A percentile compares a stretch with the other conserved stretches of the same genome.
Conservation (phyloP, 1,140 invertebrate genomes). For the Ceratina japonica region DNA sequence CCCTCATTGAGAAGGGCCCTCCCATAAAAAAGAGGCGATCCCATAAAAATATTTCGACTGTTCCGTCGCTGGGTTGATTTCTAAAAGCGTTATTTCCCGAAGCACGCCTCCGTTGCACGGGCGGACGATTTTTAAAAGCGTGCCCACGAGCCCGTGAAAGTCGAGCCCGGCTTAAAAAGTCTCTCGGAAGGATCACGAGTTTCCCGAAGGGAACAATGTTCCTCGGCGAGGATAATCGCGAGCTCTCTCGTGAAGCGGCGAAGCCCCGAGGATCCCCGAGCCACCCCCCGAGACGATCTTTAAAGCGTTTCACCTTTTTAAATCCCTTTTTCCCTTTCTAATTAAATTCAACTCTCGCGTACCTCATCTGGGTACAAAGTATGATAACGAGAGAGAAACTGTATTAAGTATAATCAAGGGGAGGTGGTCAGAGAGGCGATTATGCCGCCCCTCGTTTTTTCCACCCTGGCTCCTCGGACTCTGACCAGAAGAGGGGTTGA, state of each 20-base stretch:
- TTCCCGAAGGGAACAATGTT: not conserved
- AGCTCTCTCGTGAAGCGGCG: not conserved
- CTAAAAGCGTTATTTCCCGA: constrained; percentile 7
- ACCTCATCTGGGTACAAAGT: too few species aligned
- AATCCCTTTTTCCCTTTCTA: not conserved
- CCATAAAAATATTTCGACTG: constrained; percentile 37
- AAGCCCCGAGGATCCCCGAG: not conserved
- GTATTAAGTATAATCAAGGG: not conserved
- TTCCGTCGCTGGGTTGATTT: not conserved
- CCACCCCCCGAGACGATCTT: not conserved
- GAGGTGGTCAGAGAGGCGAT: not conserved
- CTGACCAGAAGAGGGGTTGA: constrained; percentile 23
- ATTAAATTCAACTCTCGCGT: not conserved
- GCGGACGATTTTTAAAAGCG: constrained; percentile 17
- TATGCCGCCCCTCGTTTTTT: constrained; percentile 48
- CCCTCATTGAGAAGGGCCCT: not conserved
- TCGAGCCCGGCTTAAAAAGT: constrained; percentile 20
- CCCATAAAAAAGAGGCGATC: constrained; percentile 11
- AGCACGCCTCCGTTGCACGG: constrained; percentile 27
- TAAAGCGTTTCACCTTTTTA: not conserved
- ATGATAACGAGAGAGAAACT: too few species aligned
- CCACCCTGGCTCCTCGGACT: not conserved
- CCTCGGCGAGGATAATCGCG: constrained; percentile 11
- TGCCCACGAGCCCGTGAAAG: constrained; percentile 36
- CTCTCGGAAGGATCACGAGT: not conserved